Base-by-base conservation (phyloP, 2,797 vertebrate genomes). In the Tamandua tetradactyla region DNA sequence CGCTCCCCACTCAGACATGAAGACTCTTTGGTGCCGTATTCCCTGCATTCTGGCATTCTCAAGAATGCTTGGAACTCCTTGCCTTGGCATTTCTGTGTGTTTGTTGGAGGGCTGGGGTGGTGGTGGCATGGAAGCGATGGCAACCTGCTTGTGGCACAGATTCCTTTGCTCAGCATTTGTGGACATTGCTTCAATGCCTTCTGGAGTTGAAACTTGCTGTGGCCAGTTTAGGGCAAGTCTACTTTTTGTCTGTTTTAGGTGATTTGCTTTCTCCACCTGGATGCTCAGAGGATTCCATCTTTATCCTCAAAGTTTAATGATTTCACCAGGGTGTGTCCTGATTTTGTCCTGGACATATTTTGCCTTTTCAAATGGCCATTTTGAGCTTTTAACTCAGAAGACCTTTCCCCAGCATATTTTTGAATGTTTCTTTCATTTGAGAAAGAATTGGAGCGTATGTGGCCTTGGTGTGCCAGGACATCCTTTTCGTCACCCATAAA, bases 281-380 rank as follows among this genome's bases (percentile, higher is more conserved):
- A 66, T 76, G n/a, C 62, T 52, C 37, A 27, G 14, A 78, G 55
- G 76, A 80, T 12, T 89, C 23, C 44, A 66, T 80, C 40, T 85
- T 83, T 80, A 17, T 66, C 18, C 62, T 84, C 40, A 68, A 91
- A 23, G 23, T 80, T 84, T 95, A 52, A 1, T 91, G 25, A 66
- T 74, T 82, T 79, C 7, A 25, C 35, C 35, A 66, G 55, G 57
- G 40, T 85, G 20, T 79, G 47, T 80, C 91, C 80, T 35, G 55
- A 87, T 79, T 72, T 42, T 42, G 55, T 89, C 59, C 52, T 47
- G 52, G 25, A 93, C 68, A 3, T 47, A 64, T 75, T 72, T 72
- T 80, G 93, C 71, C 87, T 87, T 93, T 83, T 40, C 59, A 32
- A 22, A 14, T 72, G 68, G 42, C 27, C 44, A 32, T 44, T 57